Percentiles rank a stretch among this genome's conserved stretches.
phyloP scores from a whole-genome alignment of 2,797 vertebrate species.

The Sciurus carolinensis region DNA sequence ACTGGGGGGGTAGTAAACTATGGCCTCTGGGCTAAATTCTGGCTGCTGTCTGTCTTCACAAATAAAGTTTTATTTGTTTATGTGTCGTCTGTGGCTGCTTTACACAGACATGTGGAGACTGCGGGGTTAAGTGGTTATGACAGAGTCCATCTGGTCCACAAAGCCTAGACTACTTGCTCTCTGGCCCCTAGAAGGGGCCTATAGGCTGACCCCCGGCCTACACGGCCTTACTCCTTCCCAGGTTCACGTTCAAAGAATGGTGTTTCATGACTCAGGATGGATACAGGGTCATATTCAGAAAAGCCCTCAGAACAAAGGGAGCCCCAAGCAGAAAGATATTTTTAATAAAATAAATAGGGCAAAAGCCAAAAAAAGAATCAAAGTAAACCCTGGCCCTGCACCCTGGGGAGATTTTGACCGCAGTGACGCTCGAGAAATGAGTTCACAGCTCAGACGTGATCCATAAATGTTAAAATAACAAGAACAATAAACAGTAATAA shows the following conservation, averaged over 20 bases:
- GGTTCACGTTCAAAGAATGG: background rate
- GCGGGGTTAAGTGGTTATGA: background rate
- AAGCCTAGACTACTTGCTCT: background rate
- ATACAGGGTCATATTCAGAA: background rate
- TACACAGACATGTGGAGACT: background rate
- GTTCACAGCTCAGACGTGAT: constrained; percentile 81
- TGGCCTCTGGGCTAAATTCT: background rate
- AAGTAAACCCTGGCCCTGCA: constrained; percentile 65
- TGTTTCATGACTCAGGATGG: background rate
- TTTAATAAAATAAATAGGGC: constrained; percentile 77
- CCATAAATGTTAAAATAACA: constrained; percentile 84
- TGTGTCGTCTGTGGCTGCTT: background rate
- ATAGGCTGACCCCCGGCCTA: background rate
- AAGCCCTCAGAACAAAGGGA: constrained; percentile 65
- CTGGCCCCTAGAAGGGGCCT: background rate
- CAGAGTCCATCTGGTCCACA: background rate
- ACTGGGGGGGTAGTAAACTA: background rate
- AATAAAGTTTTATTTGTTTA: constrained; percentile 61
- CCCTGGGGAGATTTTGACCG: constrained; percentile 75
- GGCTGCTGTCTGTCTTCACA: background rate
- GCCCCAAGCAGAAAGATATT: constrained; percentile 60
- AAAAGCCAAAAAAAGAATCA: constrained; percentile 72
- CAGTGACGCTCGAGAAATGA: constrained; percentile 78
- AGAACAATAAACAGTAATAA: constrained; percentile 83
- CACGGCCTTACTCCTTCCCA: background rate